Evolutionary conservation across 2,113 vertebrate species (phyloP).

Genomic region (Tauraco erythrolophus): DNA sequence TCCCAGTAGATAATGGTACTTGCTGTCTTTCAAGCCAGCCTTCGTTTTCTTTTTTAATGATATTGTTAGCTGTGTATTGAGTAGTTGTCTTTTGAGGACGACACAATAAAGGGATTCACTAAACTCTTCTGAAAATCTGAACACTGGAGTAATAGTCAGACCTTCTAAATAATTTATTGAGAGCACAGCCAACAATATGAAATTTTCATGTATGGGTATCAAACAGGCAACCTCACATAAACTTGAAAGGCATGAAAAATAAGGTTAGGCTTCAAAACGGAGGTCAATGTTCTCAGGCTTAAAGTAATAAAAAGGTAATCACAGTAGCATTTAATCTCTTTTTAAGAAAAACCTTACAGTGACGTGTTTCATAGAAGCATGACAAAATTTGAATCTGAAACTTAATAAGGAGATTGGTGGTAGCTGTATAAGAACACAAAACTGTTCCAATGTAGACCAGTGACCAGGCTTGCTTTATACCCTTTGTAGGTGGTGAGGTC

Average conservation of each 20-base stretch:
- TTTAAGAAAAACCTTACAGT: neutral
- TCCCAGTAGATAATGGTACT: neutral
- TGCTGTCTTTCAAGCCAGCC: slow-evolving; percentile 20
- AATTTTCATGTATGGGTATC: slow-evolving; percentile 80
- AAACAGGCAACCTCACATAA: slow-evolving; percentile 58
- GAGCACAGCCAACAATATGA: slow-evolving; percentile 77
- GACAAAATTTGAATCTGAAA: neutral
- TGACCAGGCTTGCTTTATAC: neutral
- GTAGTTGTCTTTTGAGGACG: slow-evolving; percentile 36
- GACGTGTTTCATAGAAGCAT: neutral
- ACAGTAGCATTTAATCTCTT: neutral
- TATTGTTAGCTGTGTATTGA: slow-evolving; percentile 6
- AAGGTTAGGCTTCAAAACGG: slow-evolving; percentile 49
- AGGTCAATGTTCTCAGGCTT: slow-evolving; percentile 43
- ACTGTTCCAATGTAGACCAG: neutral
- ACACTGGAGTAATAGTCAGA: slow-evolving; percentile 69
- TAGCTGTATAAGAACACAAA: neutral
- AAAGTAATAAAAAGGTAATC: slow-evolving; percentile 15
- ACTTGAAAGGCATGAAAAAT: slow-evolving; percentile 71
- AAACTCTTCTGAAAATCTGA: slow-evolving; percentile 68
- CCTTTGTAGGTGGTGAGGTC: neutral
- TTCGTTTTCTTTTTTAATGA: slow-evolving; percentile 28
- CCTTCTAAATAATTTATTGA: slow-evolving; percentile 80
- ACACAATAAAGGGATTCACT: slow-evolving; percentile 59
- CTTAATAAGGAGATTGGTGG: neutral